Base-by-base conservation (phyloP, 2,113 vertebrate species). In the Psilopsiagon aymara region DNA sequence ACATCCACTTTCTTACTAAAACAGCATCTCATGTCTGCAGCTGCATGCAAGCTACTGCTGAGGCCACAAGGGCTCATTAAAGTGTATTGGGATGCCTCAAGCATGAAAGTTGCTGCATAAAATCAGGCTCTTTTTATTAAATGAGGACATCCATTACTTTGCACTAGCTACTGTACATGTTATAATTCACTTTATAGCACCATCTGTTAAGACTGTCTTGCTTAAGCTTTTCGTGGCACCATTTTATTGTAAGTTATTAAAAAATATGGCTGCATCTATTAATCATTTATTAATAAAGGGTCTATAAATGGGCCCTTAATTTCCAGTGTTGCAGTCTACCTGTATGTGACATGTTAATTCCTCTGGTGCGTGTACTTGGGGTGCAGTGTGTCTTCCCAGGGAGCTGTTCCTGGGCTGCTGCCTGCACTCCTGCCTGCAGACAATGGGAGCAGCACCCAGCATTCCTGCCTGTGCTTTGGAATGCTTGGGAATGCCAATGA, bases 161-260 rank as follows among this genome's bases (percentile, higher is more conserved):
- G 80, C 81, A 46, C 25, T 35, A 89, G 88, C 86, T 74, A 79
- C 90, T 90, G 77, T 96, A 91, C 90, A 75, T 86, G 83, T 90
- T 92, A 91, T 97, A 97, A 96, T 97, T 97, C 93, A 95, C 94
- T 97, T 97, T 94, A 85, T 87, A 94, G 94, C 96, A 96, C 96
- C 96, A 97, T 97, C 96, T 97, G 96, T 94, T 96, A 91, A 80
- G 92, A 63, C 68, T 92, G 94, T 85, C 97, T 94, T 83, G 88
- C 90, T 92, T 91, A 94, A 95, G 96, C 95, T 94, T 92, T 79
- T 63, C 1, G 8, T 82, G 68, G 94, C 92, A 77, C 93, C 91
- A 91, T 95, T 97, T 96, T 96, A 97, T 95, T 86, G 96, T 80
- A 84, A 94, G 96, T 96, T 96, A 96, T 97, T 97, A 97, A 95